These are phyloP conservation scores for Lamellibrachia luymesi DNA, from an alignment of 1,140 invertebrate species.

Conservation along the genomic window DNA sequence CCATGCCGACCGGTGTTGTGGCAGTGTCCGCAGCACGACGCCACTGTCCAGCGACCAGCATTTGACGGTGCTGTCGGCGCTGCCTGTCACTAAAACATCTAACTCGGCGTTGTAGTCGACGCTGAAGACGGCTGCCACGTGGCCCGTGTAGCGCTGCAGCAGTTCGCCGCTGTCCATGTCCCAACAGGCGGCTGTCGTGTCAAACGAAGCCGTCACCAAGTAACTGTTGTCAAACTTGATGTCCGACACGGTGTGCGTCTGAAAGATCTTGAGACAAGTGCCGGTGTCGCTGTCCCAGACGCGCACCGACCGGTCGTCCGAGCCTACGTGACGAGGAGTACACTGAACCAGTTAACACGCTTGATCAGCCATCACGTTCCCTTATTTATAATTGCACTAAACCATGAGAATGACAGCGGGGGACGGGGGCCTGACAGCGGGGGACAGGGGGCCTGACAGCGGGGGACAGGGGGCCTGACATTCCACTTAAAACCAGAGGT, in stretches of 20 bases:
- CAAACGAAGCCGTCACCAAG: constrained; percentile 42
- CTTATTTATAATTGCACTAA: too few species aligned
- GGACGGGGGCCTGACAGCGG: too few species aligned
- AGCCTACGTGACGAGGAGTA: not conserved
- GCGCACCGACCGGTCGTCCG: constrained; percentile 35
- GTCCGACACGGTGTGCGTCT: constrained; percentile 39
- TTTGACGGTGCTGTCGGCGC: constrained; percentile 40
- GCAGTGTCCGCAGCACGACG: constrained; percentile 21
- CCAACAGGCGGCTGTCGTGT: constrained; percentile 43
- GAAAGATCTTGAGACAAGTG: constrained; percentile 33
- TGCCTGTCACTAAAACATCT: constrained; percentile 79
- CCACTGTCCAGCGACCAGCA: constrained; percentile 29
- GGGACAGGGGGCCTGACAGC: too few species aligned
- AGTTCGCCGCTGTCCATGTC: constrained; percentile 35
- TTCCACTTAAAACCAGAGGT: too few species aligned
- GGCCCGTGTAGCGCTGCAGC: constrained; percentile 36
- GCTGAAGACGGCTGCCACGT: constrained; percentile 40
- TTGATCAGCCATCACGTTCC: too few species aligned
- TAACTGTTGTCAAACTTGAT: constrained; percentile 39
- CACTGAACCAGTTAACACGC: too few species aligned
- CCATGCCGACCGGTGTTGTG: constrained; percentile 19
- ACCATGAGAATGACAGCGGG: not conserved
- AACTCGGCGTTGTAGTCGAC: constrained; percentile 82
- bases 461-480: too few species aligned
- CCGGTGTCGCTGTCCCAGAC: constrained; percentile 34